Evolutionary conservation across 1,140 invertebrate genomes (phyloP).

Genomic region (Acromyrmex heyeri): DNA sequence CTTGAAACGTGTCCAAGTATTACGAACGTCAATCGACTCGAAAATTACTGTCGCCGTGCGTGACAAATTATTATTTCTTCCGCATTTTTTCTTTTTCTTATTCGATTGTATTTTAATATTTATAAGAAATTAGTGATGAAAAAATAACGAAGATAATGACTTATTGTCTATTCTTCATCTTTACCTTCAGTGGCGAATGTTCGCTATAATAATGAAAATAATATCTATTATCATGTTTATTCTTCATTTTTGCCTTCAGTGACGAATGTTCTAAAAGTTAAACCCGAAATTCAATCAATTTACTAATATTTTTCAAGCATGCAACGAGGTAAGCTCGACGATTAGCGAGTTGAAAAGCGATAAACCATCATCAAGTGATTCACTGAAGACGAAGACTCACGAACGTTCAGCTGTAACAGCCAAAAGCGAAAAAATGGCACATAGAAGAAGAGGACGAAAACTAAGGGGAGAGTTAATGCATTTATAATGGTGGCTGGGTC

Average conservation of each 20-base stretch:
- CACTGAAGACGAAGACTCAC: conserved; percentile 18
- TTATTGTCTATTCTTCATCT: neutral
- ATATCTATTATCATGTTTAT: neutral
- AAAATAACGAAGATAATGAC: too few species aligned
- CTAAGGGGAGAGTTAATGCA: conserved; percentile 80
- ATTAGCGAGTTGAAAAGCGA: conserved; percentile 36
- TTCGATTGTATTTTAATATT: neutral
- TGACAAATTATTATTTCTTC: conserved; percentile 3
- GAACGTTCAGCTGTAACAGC: conserved; percentile 25
- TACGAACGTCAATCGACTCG: conserved; percentile 22
- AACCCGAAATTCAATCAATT: conserved; percentile 13
- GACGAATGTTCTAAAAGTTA: neutral
- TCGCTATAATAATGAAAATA: neutral
- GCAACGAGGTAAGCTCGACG: conserved; percentile 8
- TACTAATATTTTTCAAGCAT: neutral
- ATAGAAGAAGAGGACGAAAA: conserved; percentile 48
- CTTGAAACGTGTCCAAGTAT: neutral
- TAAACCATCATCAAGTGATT: conserved; percentile 1
- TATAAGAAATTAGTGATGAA: neutral
- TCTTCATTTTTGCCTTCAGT: neutral
- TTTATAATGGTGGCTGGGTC: conserved; percentile 81
- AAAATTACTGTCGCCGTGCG: conserved; percentile 21
- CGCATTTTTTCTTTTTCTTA: neutral
- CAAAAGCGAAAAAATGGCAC: conserved; percentile 54
- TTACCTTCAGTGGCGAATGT: neutral